These are phyloP conservation scores for Drymonia ruficornis DNA, from an alignment of 2,888 invertebrate species.

Conservation along the genomic window DNA sequence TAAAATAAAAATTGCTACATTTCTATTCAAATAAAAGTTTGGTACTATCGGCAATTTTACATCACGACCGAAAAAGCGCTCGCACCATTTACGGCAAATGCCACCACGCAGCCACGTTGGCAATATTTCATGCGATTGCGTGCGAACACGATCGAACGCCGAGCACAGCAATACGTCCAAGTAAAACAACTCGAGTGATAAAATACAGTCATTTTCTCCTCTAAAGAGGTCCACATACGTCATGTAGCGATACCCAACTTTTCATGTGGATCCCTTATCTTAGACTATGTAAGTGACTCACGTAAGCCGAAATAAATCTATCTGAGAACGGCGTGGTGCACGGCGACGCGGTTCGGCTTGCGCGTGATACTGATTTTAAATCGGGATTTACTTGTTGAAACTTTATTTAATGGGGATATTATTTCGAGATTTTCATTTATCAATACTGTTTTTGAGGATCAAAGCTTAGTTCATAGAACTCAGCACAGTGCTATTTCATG, in stretches of 20 bases:
- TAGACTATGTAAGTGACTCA: constrained; percentile 33
- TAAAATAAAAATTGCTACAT: background rate
- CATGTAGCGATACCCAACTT: constrained; percentile 57
- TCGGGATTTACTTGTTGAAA: constrained; percentile 1
- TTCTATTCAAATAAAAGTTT: background rate
- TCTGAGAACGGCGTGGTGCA: constrained; percentile 5
- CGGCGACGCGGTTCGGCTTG: background rate
- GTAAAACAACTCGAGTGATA: constrained; percentile 62
- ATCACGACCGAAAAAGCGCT: constrained; percentile 33
- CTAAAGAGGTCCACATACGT: constrained; percentile 57
- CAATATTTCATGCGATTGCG: constrained; percentile 42
- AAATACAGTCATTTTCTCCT: constrained; percentile 56
- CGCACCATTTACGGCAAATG: constrained; percentile 45
- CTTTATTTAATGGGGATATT: no score
- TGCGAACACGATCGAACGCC: constrained; percentile 38
- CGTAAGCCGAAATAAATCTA: constrained; percentile 34
- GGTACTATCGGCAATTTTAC: constrained; percentile 21
- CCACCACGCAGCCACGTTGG: constrained; percentile 37
- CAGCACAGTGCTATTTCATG: no score
- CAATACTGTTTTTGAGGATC: no score
- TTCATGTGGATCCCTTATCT: constrained; percentile 54
- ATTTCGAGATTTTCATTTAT: no score
- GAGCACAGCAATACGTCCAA: constrained; percentile 47
- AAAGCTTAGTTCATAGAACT: no score
- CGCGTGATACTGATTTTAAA: background rate